Evolutionary conservation across 2,888 invertebrate species (phyloP).

Genomic region (Hylaea fasciaria): DNA sequence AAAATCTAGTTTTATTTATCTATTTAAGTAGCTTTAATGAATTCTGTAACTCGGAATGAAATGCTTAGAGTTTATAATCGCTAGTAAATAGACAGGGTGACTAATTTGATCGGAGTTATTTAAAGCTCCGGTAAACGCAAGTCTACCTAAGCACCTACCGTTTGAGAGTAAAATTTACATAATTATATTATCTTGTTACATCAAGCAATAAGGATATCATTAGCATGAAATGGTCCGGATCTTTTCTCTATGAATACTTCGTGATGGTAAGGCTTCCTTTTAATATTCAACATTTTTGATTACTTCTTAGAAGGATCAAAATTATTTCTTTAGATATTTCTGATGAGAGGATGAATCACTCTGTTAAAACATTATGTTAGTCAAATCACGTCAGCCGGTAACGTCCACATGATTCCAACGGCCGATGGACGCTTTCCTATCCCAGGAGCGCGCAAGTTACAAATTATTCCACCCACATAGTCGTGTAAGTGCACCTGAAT

Average conservation of each 20-base stretch:
- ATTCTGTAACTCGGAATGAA: no score
- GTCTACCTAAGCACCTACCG: no score
- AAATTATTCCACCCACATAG: constrained; percentile 83
- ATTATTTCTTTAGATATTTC: constrained; percentile 2
- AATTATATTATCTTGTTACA: neutral
- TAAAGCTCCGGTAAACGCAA: no score
- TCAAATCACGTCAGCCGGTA: constrained; percentile 21
- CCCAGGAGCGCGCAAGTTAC: constrained; percentile 72
- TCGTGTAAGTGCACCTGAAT: constrained; percentile 81
- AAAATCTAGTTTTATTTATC: no score
- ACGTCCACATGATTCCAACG: constrained; percentile 56
- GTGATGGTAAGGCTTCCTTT: constrained; percentile 4
- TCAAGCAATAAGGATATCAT: constrained; percentile 4
- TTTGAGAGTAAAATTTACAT: neutral
- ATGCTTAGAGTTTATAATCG: no score
- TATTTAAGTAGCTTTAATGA: no score
- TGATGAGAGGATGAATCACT: constrained; percentile 12
- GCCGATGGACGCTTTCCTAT: constrained; percentile 42
- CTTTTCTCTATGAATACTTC: constrained; percentile 1
- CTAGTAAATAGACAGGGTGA: no score
- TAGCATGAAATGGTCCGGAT: constrained; percentile 10
- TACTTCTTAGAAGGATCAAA: neutral
- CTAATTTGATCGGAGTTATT: no score
- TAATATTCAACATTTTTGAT: constrained; percentile 1
- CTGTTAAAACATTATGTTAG: neutral